Base-by-base conservation (phyloP, 1,140 invertebrate species). In the Cotesia typhae region DNA sequence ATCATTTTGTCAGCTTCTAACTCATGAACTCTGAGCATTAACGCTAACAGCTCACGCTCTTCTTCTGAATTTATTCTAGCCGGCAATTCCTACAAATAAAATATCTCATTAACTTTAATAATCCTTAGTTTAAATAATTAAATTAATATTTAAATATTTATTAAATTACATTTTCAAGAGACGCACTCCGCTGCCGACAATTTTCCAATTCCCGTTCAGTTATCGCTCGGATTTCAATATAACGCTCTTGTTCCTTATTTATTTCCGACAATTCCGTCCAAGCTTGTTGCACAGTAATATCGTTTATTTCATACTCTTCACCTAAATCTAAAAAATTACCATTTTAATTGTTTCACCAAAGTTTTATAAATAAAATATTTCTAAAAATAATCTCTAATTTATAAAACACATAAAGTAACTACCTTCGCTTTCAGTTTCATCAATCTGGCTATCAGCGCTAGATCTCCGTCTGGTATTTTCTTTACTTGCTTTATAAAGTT, bases 1-100 rank as follows among this genome's bases (percentile, higher is more conserved):
- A 96, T 95, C 83, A 95, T 91, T 85, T 96, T 97, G 81, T 96
- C 94, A 0, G 96, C 95, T 87, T 98, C 95, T 37, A 97, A 86
- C 85, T 97, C 94, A 81, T 97, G 95, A 4, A 97, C 93, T 74
- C 94, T 89, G 79, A 95, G 95, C 78, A 97, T 91, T 20, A 97
- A 85, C 9, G 92, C 90, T 14, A 96, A 85, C 41, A 97, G 90
- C 78, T 97, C 96, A 59, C 93, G 89, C 83, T 97, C 95, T 70
- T 96, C 94, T 55, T 95, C 93, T 64, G 92, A 95, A 77, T 90
- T 95, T 52, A 95, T 92, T 68, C 92, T 90, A 47, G 92, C 92
- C 12, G 95, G 95, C 52, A 96, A 87, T 87, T 94, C 93, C 94
- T 96, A 78, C 6, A 79, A 77, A 70, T 66, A 73, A 38, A 38